Conservation (phyloP, 2,888 invertebrate genomes). For the Dryococelus australis region DNA sequence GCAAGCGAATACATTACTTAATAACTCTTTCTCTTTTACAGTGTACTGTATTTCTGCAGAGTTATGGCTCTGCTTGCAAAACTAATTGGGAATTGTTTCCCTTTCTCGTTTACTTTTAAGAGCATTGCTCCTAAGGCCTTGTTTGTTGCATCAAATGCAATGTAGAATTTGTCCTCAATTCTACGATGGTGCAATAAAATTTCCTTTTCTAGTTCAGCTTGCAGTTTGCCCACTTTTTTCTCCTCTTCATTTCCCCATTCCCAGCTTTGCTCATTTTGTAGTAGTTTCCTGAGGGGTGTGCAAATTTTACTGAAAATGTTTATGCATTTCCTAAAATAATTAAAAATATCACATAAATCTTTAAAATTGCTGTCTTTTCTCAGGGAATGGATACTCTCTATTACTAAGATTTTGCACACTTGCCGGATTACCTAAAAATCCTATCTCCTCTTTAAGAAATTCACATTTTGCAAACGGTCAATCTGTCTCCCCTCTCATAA, state of each 20-base stretch:
- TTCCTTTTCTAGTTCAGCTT: too few species aligned
- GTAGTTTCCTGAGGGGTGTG: too few species aligned
- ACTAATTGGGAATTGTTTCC: neutral
- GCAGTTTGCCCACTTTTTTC: too few species aligned
- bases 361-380: slow-evolving; percentile 49
- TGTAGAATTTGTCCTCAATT: too few species aligned
- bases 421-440: slow-evolving; percentile 1
- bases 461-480: slow-evolving; percentile 47
- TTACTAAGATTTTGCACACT: slow-evolving; percentile 44
- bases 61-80: neutral
- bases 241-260: neutral
- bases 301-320: neutral
- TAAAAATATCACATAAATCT: slow-evolving; percentile 40
- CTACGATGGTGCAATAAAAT: too few species aligned
- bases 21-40: neutral
- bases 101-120: neutral
- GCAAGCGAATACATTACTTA: neutral
- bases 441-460: slow-evolving; percentile 44
- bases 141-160: too few species aligned
- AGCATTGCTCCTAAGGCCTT: too few species aligned
- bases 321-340: neutral
- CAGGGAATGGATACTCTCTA: slow-evolving; percentile 49
- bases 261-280: neutral
- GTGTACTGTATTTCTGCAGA: neutral
- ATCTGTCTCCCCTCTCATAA: slow-evolving; percentile 48